Base-by-base conservation (phyloP, 2,888 invertebrate species). In the Xestia ashworthii region DNA sequence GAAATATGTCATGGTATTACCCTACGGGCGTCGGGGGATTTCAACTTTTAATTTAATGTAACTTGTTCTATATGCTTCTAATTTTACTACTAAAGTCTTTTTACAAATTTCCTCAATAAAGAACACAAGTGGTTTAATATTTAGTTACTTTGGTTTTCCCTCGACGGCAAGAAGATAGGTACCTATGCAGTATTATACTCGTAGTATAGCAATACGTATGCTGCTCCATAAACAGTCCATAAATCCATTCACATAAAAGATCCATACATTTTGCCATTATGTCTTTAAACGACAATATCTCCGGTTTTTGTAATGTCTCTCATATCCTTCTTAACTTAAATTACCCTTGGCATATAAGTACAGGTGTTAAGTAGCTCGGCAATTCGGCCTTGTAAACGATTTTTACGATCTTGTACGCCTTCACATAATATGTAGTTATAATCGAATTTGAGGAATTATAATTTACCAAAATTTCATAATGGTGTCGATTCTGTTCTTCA, bases 361-460 rank as follows among this genome's bases (percentile, higher is more conserved):
- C 32, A 65, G 65, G 44, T 65, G n/a, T 44, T 16, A 81, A 65
- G 50, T 53, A 80, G 66, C 41, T 46, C 14, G 9, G 41, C 58
- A 41, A 66, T 46, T 32, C 48, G 76, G 60, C 74, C 76, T 77
- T 84, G 85, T 71, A n/a, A 38, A 38, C 50, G 16, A 41, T 55
- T 19, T 72, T 79, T 44, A 22, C 65, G 64, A 64, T 71, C 60
- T 87, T 84, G 68, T 87, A 84, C 12, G 84, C 70, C 66, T 84
- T 87, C 87, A 12, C 38, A 71, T 78, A 76, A 69, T 71, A 76
- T 41, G 60, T 53, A 44, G 8, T 1, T 44, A 67, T 84, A 82
- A 86, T 87, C 22, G n/a, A 71, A 87, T 87, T 80, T 62, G 75
- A 41, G 19, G 38, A 62, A 55, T 74, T 67, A 67, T 67, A 46